Evolutionary conservation across 2,797 vertebrate genomes (phyloP), one percentile per base, ranked within the genome.

Genomic region (Lepilemur septentrionalis): DNA sequence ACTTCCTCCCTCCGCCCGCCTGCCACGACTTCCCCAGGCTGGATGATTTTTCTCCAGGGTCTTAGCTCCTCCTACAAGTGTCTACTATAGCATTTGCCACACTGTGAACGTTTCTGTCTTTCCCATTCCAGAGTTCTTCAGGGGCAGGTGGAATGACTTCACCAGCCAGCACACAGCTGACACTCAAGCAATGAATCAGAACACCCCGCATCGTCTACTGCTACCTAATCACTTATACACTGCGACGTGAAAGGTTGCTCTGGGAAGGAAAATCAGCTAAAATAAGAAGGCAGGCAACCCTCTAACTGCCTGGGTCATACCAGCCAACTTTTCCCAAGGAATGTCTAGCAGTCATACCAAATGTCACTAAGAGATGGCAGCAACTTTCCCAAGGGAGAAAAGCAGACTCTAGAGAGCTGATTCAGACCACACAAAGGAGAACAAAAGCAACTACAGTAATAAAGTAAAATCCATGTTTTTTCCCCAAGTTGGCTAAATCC

Each of bases 71-170:
- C 32, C 81, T n/a, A 11, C 5, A 35, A 32, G 23, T 41, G 17
- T 82, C 38, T 1, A 6, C 13, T 15, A 23, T 0, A 18, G 65
- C 13, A 82, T 0, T 4, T n/a, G n/a, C n/a, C 32, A 81, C 1
- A 8, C 20, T 75, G 35, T 7, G 28, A 25, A n/a, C 22, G 14
- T 23, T 5, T 82, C 67, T 50, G 2, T 65, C 91, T 46, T 61
- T 46, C n/a, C 35, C 35, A 25, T 48, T 50, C 41, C 13, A 22
- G 8, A 48, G 52, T 76, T 78, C 48, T 82, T 75, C 41, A 35
- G 57, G 72, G 52, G 43, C 7, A 61, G 41, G 72, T 22, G 38
- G 57, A 63, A 30, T 55, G 83, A 52, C 79, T 82, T 67, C 2
- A 20, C 50, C 38, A 38, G 65, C 1, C 0, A 22, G 50, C n/a